Percentiles rank a stretch among this genome's conserved stretches.
phyloP scores from a whole-genome alignment of 2,888 invertebrate species.

The Amblyjoppa fuscipennis region DNA sequence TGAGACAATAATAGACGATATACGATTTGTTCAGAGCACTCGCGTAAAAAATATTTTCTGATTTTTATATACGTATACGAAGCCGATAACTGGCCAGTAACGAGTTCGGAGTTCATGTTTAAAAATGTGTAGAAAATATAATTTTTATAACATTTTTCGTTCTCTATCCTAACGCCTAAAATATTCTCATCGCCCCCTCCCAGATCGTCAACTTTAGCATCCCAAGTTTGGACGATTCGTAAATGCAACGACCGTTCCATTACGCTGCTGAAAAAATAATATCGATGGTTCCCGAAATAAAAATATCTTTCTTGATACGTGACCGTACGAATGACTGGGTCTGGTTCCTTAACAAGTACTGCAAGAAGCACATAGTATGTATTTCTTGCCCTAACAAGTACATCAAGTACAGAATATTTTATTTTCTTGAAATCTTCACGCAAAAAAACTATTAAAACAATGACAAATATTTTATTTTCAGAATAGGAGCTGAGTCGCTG shows the following conservation, averaged over 20 bases:
- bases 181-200: background rate
- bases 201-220: constrained; percentile 5
- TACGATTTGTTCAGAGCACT: constrained; percentile 37
- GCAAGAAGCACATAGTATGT: too few species aligned
- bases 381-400: too few species aligned
- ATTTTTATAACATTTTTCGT: background rate
- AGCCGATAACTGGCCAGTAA: constrained; percentile 41
- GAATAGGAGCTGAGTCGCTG: too few species aligned
- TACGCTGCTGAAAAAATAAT: constrained; percentile 28
- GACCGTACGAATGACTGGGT: background rate
- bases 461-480: too few species aligned
- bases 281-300: constrained; percentile 32
- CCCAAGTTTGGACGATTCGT: constrained; percentile 25
- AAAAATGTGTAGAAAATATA: constrained; percentile 30
- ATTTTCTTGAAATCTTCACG: too few species aligned
- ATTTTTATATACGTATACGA: constrained; percentile 14
- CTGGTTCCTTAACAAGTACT: too few species aligned
- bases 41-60: constrained; percentile 53
- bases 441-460: too few species aligned
- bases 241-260: constrained; percentile 42
- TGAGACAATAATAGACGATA: constrained; percentile 56
- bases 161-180: background rate
- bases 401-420: too few species aligned
- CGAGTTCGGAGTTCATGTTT: constrained; percentile 11
- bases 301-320: constrained; percentile 22